A percentile compares a stretch with the other conserved stretches of the same genome.
Evolutionary conservation across 2,797 vertebrate species (phyloP).

Genomic region (Phrynocephalus vlangalii): DNA sequence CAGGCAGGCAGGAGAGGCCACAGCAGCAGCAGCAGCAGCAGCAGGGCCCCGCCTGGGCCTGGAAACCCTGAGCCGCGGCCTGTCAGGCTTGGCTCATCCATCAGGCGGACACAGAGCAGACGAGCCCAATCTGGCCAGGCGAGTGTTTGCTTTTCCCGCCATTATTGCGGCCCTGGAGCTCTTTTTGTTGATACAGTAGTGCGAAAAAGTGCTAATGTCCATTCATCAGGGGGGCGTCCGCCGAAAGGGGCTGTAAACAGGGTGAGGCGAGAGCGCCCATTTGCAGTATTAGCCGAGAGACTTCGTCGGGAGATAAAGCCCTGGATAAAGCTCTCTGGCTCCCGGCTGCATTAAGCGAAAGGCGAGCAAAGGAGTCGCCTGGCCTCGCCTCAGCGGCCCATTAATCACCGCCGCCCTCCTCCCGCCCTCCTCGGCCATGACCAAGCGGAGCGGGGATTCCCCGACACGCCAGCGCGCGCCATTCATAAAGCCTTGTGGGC

Average conservation of each 20-base stretch:
- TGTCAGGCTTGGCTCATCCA: slow-evolving; percentile 79
- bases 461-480: slow-evolving; percentile 31
- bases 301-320: slow-evolving; percentile 93
- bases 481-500: slow-evolving; percentile 42
- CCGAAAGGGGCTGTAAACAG: slow-evolving; percentile 98
- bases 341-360: slow-evolving; percentile 88
- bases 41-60: slow-evolving; percentile 60
- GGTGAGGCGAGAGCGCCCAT: slow-evolving; percentile 92
- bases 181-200: slow-evolving; percentile 91
- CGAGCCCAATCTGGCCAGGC: slow-evolving; percentile 76
- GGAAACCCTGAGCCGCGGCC: slow-evolving; percentile 67
- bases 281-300: slow-evolving; percentile 91
- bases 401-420: slow-evolving; percentile 82
- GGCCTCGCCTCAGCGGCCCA: slow-evolving; percentile 82
- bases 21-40: slow-evolving; percentile 15
- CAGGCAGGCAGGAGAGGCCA: neutral
- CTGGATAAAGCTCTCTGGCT: slow-evolving; percentile 98
- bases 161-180: slow-evolving; percentile 89
- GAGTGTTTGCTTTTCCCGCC: slow-evolving; percentile 95
- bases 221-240: slow-evolving; percentile 94
- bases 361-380: slow-evolving; percentile 86
- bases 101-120: slow-evolving; percentile 87
- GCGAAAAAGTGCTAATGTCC: slow-evolving; percentile 91
- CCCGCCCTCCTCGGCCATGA: slow-evolving; percentile 58
- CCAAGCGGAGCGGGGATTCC: slow-evolving; percentile 44